phyloP scores from a whole-genome alignment of 2,113 vertebrate genomes.

The Neotoma lepida region DNA sequence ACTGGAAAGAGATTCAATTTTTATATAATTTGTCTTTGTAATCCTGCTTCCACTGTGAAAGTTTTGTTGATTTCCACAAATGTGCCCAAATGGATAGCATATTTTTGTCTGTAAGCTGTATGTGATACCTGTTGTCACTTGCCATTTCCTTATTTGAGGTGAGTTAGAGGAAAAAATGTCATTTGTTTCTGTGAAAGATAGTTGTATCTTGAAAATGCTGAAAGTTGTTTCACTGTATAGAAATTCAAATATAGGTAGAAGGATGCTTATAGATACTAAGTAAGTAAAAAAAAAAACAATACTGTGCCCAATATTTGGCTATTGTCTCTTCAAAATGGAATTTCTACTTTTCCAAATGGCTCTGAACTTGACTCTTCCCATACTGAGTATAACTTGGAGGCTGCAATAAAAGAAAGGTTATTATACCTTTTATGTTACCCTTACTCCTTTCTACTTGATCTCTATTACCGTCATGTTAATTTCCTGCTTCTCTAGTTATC shows the following conservation, averaged over 20 bases:
- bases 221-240: neutral
- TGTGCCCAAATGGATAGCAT: neutral
- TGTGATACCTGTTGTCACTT: neutral
- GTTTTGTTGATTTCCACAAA: neutral
- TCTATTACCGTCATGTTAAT: neutral
- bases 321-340: neutral
- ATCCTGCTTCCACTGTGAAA: neutral
- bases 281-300: neutral
- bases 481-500: neutral
- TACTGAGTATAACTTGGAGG: neutral
- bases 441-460: neutral
- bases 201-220: neutral
- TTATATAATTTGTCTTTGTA: neutral
- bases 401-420: neutral
- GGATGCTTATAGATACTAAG: neutral
- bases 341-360: neutral
- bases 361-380: neutral
- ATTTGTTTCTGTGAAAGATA: neutral
- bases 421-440: neutral
- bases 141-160: neutral
- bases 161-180: too few relatives aligned
- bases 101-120: neutral
- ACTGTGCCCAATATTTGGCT: neutral
- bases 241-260: neutral
- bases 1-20: constrained; percentile 12